A percentile compares a stretch with the other conserved stretches of the same genome.
Conservation (phyloP, 1,140 invertebrate species). For the Drosophila suzukii region DNA sequence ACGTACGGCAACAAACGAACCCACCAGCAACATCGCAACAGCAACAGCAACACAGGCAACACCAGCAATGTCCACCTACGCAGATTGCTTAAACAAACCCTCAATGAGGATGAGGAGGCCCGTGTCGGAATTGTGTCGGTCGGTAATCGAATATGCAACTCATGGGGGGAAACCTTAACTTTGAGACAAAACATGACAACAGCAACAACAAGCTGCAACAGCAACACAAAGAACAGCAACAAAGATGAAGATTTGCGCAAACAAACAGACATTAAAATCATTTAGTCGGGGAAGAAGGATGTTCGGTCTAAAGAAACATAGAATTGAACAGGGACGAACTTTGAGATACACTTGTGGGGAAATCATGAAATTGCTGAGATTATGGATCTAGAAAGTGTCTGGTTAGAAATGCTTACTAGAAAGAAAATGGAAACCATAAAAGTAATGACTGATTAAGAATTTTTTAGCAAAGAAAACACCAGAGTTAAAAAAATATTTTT, state of each 20-base stretch:
- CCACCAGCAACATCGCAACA: conserved; percentile 25
- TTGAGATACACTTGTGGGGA: background rate
- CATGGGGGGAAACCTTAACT: conserved; percentile 46
- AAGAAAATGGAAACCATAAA: no score
- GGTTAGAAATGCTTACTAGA: no score
- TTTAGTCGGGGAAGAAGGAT: conserved; percentile 27
- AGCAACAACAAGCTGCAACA: conserved; percentile 16
- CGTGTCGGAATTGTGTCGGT: conserved; percentile 29
- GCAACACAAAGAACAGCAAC: conserved; percentile 9
- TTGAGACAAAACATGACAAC: conserved; percentile 49
- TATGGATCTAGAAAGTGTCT: no score
- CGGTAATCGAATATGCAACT: conserved; percentile 54
- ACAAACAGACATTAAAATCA: conserved; percentile 48
- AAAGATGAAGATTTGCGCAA: conserved; percentile 60
- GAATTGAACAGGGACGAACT: background rate
- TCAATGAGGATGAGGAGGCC: conserved; percentile 30
- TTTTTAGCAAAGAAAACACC: no score
- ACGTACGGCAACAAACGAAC: conserved; percentile 33
- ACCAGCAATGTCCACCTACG: conserved; percentile 68
- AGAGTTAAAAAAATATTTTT: no score
- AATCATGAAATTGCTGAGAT: background rate
- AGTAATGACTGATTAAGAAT: no score
- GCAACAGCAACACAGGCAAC: conserved; percentile 39
- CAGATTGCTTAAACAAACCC: conserved; percentile 62
- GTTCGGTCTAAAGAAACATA: background rate